phyloP scores from a whole-genome alignment of 2,888 invertebrate species.

The Salpingus planirostris region DNA sequence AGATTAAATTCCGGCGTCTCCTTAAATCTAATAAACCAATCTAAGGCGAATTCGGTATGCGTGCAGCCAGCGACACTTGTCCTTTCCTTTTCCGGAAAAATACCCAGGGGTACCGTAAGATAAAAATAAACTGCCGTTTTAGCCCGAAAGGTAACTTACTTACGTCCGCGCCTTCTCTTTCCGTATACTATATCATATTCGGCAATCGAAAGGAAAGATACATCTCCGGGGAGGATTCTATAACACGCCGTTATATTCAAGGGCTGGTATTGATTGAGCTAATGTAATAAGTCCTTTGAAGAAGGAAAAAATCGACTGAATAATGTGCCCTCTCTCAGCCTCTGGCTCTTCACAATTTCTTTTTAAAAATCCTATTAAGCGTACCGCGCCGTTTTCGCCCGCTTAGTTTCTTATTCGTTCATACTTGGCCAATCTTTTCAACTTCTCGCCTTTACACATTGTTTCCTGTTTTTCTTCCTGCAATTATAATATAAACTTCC shows the following conservation, averaged over 20 bases:
- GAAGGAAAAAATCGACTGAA: slow-evolving; percentile 8
- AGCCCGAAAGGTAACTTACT: slow-evolving; percentile 15
- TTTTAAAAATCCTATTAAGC: slow-evolving; percentile 12
- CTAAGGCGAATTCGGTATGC: slow-evolving; percentile 15
- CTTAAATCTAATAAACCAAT: slow-evolving; percentile 17
- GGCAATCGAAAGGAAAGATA: slow-evolving; percentile 11
- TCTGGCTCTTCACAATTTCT: slow-evolving; percentile 9
- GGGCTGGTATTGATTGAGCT: slow-evolving; percentile 11
- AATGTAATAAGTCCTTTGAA: slow-evolving; percentile 9
- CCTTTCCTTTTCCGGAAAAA: slow-evolving; percentile 10
- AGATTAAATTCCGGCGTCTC: slow-evolving; percentile 15
- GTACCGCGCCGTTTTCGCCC: not conserved
- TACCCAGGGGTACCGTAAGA: slow-evolving; percentile 16
- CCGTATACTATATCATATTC: slow-evolving; percentile 14
- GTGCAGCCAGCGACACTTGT: slow-evolving; percentile 12
- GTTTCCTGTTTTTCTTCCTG: slow-evolving; percentile 9
- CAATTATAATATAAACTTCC: slow-evolving; percentile 11
- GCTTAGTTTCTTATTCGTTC: slow-evolving; percentile 10
- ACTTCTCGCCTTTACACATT: slow-evolving; percentile 6
- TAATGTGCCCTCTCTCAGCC: slow-evolving; percentile 2
- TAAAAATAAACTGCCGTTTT: slow-evolving; percentile 18
- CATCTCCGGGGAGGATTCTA: slow-evolving; percentile 8
- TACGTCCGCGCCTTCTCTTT: slow-evolving; percentile 6
- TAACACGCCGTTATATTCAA: slow-evolving; percentile 6
- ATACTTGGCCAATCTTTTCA: slow-evolving; percentile 6